phyloP scores from a whole-genome alignment of 2,888 invertebrate species.

The Notodonta dromedarius region DNA sequence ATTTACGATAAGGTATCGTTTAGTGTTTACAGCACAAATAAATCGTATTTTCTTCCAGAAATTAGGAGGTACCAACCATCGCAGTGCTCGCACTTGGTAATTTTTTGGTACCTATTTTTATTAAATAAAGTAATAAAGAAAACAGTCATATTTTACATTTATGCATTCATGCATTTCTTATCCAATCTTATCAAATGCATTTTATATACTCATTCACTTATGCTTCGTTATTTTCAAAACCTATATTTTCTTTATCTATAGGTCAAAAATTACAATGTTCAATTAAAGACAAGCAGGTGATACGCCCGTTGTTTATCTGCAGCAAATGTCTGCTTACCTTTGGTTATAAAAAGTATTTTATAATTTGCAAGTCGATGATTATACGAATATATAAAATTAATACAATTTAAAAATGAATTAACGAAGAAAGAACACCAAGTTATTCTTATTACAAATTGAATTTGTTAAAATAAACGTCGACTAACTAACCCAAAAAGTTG shows the following conservation, averaged over 20 bases:
- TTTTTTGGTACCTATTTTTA: no score
- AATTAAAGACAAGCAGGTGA: not conserved
- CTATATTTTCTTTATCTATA: not conserved
- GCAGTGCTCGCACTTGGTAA: no score
- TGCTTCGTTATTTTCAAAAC: no score
- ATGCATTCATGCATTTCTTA: no score
- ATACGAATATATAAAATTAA: conserved; percentile 3
- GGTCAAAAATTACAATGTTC: conserved; percentile 1
- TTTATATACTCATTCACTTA: not conserved
- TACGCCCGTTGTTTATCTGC: not conserved
- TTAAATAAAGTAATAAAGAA: no score
- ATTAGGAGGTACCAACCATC: no score
- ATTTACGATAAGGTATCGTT: no score
- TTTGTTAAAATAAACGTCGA: conserved; percentile 50
- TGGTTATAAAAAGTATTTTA: not conserved
- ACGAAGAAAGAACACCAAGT: conserved; percentile 37
- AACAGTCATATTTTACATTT: no score
- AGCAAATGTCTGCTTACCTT: not conserved
- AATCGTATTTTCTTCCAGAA: no score
- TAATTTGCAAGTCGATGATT: not conserved
- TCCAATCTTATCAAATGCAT: not conserved
- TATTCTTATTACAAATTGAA: conserved; percentile 41
- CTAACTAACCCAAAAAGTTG: conserved; percentile 45
- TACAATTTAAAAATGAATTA: conserved; percentile 21
- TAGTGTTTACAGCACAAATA: no score